These are phyloP conservation scores for Microhierax caerulescens DNA, from an alignment of 2,797 vertebrate species.

Conservation along the genomic window DNA sequence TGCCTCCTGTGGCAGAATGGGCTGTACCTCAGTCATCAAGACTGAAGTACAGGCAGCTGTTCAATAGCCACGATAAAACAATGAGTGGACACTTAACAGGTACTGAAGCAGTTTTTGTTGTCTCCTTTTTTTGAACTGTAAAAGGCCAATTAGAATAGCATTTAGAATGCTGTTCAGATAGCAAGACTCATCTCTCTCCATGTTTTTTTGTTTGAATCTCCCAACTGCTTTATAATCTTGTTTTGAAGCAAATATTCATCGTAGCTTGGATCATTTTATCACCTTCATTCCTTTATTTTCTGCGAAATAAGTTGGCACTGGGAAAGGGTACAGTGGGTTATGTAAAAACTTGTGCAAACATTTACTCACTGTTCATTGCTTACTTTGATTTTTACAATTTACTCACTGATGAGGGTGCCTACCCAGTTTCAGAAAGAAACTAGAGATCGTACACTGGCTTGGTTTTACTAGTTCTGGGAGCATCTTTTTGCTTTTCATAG, in stretches of 20 bases:
- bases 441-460: neutral
- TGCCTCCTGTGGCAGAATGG: constrained; percentile 85
- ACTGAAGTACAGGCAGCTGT: constrained; percentile 95
- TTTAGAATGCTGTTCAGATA: neutral
- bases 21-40: constrained; percentile 94
- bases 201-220: neutral
- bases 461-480: neutral
- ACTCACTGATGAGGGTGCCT: neutral
- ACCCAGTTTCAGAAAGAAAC: neutral
- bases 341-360: neutral
- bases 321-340: neutral
- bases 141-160: neutral
- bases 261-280: neutral
- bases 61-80: constrained; percentile 98
- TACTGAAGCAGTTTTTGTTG: constrained; percentile 62
- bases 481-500: neutral
- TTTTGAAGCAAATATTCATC: neutral
- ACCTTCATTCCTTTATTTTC: neutral
- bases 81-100: constrained; percentile 98
- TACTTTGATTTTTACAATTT: neutral
- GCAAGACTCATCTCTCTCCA: neutral
- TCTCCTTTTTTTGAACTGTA: neutral
- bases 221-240: neutral
- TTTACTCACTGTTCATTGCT: neutral
- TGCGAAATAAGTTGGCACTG: neutral